These are phyloP conservation scores for Eilema caniola DNA, from an alignment of 2,888 invertebrate genomes.

Conservation along the genomic window DNA sequence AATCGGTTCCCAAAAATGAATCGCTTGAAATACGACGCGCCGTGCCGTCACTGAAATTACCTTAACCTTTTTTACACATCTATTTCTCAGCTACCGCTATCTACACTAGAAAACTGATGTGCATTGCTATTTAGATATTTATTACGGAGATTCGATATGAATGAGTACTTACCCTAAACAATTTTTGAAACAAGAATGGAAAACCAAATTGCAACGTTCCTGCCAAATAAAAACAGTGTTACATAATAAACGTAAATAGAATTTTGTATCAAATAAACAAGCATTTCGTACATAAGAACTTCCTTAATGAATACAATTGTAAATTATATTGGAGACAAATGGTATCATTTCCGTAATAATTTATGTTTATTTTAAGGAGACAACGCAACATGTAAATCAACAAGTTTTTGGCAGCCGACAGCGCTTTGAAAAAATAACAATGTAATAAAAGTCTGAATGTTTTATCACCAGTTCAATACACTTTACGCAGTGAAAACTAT, in stretches of 20 bases:
- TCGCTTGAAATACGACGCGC: too few species aligned
- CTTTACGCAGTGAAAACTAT: neutral
- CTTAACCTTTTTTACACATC: neutral
- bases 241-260: too few species aligned
- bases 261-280: neutral
- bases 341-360: neutral
- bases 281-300: neutral
- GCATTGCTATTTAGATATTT: too few species aligned
- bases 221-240: too few species aligned
- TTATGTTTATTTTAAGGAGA: constrained; percentile 22
- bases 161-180: too few species aligned
- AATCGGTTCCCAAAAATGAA: too few species aligned
- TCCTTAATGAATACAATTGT: neutral
- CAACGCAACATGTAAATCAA: constrained; percentile 12
- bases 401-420: constrained; percentile 36
- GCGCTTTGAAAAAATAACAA: constrained; percentile 35
- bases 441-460: constrained; percentile 28
- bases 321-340: constrained; percentile 1
- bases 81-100: neutral
- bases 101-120: neutral
- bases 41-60: too few species aligned
- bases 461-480: constrained; percentile 14
- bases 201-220: neutral
- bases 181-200: too few species aligned
- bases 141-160: too few species aligned